Percentiles rank a stretch among this genome's conserved stretches.
Conservation (phyloP, 2,888 invertebrate genomes). For the Anaspis maculata region DNA sequence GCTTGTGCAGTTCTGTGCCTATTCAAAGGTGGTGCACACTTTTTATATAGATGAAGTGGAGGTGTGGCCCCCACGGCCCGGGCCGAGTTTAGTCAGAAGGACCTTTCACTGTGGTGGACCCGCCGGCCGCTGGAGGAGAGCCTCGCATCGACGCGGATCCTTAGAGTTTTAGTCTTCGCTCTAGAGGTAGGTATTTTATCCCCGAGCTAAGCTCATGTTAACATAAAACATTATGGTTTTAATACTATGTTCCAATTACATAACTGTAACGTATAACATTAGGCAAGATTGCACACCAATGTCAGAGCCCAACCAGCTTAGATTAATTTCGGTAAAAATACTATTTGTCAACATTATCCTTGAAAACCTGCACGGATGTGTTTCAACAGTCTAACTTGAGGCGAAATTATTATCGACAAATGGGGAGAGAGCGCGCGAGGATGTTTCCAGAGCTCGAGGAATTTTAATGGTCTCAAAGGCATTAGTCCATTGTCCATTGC, state of each 20-base stretch:
- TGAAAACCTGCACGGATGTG: too few species aligned
- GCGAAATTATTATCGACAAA: too few species aligned
- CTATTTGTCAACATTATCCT: too few species aligned
- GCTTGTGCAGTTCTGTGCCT: background rate
- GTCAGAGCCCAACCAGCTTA: too few species aligned
- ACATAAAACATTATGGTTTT: too few species aligned
- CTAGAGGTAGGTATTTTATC: background rate
- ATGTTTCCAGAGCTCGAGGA: too few species aligned
- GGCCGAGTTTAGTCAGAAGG: constrained; percentile 20
- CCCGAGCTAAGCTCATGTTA: too few species aligned
- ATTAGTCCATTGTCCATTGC: too few species aligned
- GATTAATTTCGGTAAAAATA: too few species aligned
- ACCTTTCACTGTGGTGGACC: constrained; percentile 25
- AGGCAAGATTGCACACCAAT: constrained; percentile 1
- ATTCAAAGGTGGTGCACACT: background rate
- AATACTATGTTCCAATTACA: constrained; percentile 1
- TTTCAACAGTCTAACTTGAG: too few species aligned
- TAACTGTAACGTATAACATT: constrained; percentile 3
- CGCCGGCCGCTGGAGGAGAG: constrained; percentile 6
- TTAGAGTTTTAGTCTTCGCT: constrained; percentile 9
- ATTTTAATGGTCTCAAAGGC: too few species aligned
- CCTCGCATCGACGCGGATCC: constrained; percentile 5
- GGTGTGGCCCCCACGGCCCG: constrained; percentile 21
- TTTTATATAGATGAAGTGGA: constrained; percentile 14
- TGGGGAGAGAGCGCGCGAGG: too few species aligned